Conservation (phyloP, 2,113 vertebrate genomes). For the Toxotes jaculatrix region DNA sequence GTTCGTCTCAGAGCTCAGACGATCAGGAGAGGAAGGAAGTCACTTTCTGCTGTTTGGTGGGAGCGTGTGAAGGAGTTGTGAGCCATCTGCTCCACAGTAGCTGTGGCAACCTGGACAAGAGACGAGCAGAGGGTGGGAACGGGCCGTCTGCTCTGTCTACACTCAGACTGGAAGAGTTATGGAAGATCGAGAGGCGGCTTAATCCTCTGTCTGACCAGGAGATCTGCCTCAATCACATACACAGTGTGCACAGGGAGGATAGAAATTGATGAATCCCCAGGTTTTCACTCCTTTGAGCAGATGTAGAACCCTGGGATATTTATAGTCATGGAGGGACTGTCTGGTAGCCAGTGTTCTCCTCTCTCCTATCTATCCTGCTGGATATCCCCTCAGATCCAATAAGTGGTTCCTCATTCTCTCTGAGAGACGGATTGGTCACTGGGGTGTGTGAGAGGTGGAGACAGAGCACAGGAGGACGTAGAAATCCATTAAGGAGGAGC, state of each 20-base stretch:
- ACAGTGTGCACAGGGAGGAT: conserved; percentile 30
- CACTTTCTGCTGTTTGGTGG: conserved; percentile 38
- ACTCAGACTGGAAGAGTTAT: conserved; percentile 54
- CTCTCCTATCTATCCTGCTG: conserved; percentile 63
- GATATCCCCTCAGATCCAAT: conserved; percentile 73
- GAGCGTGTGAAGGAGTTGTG: conserved; percentile 38
- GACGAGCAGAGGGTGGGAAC: conserved; percentile 40
- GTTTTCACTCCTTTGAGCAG: conserved; percentile 57
- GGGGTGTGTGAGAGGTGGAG: conserved; percentile 56
- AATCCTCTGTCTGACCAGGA: conserved; percentile 44
- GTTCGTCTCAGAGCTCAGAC: conserved; percentile 21
- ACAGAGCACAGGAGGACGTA: conserved; percentile 45
- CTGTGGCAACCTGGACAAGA: conserved; percentile 29
- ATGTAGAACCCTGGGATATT: conserved; percentile 66
- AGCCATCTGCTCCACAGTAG: conserved; percentile 48
- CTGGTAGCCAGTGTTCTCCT: conserved; percentile 48
- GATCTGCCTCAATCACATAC: conserved; percentile 41
- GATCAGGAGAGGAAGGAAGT: conserved; percentile 57
- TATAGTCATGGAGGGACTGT: conserved; percentile 61
- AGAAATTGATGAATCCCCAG: conserved; percentile 63
- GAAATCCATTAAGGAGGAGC: conserved; percentile 60
- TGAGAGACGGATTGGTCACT: conserved; percentile 58
- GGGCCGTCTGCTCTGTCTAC: background rate
- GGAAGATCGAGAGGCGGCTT: conserved; percentile 16
- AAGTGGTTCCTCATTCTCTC: conserved; percentile 72